Conservation (phyloP, 2,113 vertebrate genomes). For the Gasterosteus aculeatus region DNA sequence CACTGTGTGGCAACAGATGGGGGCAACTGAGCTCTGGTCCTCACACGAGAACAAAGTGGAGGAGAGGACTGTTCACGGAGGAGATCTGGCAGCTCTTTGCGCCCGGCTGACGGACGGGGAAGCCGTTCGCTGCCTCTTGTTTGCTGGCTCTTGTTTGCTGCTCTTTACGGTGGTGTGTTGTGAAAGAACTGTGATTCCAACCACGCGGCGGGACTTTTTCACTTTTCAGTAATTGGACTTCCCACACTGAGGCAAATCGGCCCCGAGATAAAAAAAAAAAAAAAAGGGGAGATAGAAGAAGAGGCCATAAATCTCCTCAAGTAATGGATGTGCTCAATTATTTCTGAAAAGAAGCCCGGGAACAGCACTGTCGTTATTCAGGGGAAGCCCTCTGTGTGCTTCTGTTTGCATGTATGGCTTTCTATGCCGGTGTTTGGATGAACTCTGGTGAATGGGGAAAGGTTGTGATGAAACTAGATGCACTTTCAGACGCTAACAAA, state of each 20-base stretch:
- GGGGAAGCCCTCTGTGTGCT: neutral
- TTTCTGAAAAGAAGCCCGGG: slow-evolving; percentile 10
- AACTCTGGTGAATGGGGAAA: neutral
- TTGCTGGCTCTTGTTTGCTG: neutral
- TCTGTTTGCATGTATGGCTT: neutral
- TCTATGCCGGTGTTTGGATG: neutral
- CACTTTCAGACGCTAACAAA: slow-evolving; percentile 55
- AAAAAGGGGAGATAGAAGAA: slow-evolving; percentile 2
- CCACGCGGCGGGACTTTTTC: slow-evolving; percentile 16
- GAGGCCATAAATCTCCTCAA: slow-evolving; percentile 20
- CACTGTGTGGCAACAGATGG: slow-evolving; percentile 44
- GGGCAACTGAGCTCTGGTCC: slow-evolving; percentile 17
- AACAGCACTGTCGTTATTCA: slow-evolving; percentile 6
- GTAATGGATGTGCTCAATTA: slow-evolving; percentile 25
- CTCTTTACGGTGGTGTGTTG: neutral
- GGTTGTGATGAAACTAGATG: neutral
- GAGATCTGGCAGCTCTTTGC: neutral
- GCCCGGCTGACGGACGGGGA: slow-evolving; percentile 24
- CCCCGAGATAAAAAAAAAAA: slow-evolving; percentile 16
- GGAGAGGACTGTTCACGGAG: slow-evolving; percentile 10
- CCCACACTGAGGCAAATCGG: slow-evolving; percentile 20
- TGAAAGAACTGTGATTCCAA: slow-evolving; percentile 13
- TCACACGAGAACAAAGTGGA: slow-evolving; percentile 37
- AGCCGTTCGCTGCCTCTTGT: neutral
- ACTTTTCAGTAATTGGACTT: slow-evolving; percentile 48